Percentiles rank a stretch among this genome's conserved stretches.
Conservation (phyloP, 2,113 vertebrate species). For the Arizona elegans region DNA sequence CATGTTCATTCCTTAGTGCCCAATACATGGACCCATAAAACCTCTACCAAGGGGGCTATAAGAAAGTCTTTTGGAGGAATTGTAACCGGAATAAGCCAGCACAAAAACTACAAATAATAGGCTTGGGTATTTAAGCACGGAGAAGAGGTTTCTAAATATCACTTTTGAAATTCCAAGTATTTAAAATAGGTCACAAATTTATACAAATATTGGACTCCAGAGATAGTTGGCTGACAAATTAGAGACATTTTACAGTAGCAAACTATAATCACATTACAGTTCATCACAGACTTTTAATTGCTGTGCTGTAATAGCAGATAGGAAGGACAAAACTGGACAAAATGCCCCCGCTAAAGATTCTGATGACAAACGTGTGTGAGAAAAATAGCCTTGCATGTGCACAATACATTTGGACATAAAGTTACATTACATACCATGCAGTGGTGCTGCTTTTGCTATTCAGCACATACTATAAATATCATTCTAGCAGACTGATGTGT, state of each 20-base stretch:
- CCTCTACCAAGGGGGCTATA: constrained; percentile 3
- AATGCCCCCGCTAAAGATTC: background rate
- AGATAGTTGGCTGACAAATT: constrained; percentile 26
- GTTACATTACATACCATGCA: background rate
- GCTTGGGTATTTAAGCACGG: background rate
- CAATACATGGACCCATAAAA: background rate
- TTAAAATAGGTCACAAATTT: constrained; percentile 35
- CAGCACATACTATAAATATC: background rate
- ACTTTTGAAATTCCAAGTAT: background rate
- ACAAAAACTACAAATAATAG: constrained; percentile 15
- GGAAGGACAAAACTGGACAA: background rate
- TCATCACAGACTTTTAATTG: background rate
- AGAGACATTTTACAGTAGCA: background rate
- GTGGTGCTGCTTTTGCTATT: background rate
- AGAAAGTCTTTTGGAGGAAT: background rate
- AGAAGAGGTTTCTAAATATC: background rate
- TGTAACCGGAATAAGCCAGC: constrained; percentile 7
- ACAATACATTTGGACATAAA: constrained; percentile 3
- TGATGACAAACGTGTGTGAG: background rate
- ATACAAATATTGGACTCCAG: background rate
- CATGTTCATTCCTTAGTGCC: background rate
- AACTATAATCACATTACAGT: constrained; percentile 7
- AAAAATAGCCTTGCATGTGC: background rate
- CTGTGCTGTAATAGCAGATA: constrained; percentile 8
- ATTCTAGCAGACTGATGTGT: background rate